These are phyloP conservation scores for Oithona nana DNA, from an alignment of 2,888 invertebrate species.

Conservation along the genomic window DNA sequence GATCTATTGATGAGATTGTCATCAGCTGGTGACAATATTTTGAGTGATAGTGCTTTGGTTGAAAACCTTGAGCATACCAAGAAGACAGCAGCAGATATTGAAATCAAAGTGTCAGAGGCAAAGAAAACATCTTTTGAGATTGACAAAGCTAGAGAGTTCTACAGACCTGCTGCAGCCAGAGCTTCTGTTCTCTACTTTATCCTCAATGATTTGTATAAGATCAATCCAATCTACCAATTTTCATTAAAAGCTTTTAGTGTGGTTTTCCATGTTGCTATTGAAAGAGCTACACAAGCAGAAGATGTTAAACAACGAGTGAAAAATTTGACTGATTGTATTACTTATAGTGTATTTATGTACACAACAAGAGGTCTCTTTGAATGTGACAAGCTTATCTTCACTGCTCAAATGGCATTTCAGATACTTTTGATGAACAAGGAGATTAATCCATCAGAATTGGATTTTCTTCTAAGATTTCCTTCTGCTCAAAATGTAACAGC, in stretches of 20 bases:
- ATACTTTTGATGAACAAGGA: constrained; percentile 70
- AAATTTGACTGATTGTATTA: constrained; percentile 83
- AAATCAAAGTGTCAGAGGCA: constrained; percentile 56
- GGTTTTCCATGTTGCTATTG: constrained; percentile 88
- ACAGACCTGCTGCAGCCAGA: constrained; percentile 73
- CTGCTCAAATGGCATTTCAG: constrained; percentile 91
- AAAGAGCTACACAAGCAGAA: constrained; percentile 59
- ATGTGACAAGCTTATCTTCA: constrained; percentile 86
- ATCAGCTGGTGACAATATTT: constrained; percentile 76
- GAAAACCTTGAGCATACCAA: constrained; percentile 93
- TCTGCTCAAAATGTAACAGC: constrained; percentile 76
- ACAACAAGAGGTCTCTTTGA: constrained; percentile 85
- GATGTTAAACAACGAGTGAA: constrained; percentile 56
- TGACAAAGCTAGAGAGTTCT: constrained; percentile 78
- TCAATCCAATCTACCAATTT: constrained; percentile 92
- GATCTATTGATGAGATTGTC: constrained; percentile 72
- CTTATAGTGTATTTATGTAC: constrained; percentile 83
- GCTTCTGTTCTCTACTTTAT: constrained; percentile 88
- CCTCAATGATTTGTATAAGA: constrained; percentile 79
- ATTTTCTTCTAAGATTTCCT: constrained; percentile 80
- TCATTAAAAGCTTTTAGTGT: constrained; percentile 93
- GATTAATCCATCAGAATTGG: constrained; percentile 62
- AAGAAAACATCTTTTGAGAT: constrained; percentile 78
- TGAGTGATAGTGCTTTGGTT: constrained; percentile 82
- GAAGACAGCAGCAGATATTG: constrained; percentile 84